Percentiles rank a stretch among this genome's conserved stretches.
Evolutionary conservation across 2,888 invertebrate genomes (phyloP).

Genomic region (Pterostichus madidus): DNA sequence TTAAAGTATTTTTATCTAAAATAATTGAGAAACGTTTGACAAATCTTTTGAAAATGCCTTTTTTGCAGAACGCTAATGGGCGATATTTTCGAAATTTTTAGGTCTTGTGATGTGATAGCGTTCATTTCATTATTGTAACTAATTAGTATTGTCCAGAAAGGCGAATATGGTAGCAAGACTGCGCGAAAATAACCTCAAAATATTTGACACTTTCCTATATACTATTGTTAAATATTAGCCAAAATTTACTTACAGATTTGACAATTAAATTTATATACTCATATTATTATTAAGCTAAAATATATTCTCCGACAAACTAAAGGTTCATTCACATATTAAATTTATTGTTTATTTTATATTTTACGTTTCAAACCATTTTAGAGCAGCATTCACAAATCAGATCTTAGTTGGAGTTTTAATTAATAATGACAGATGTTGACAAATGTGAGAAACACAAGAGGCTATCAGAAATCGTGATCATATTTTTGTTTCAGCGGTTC

Average conservation of each 20-base stretch:
- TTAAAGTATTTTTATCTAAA: neutral
- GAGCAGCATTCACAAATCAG: too few species aligned
- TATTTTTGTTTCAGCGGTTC: too few species aligned
- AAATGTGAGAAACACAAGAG: too few species aligned
- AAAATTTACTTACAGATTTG: neutral
- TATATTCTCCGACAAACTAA: too few species aligned
- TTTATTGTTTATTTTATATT: too few species aligned
- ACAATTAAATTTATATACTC: too few species aligned
- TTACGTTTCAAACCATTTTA: too few species aligned
- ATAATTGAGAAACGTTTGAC: neutral
- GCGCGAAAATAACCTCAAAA: constrained; percentile 15
- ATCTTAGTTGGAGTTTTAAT: too few species aligned
- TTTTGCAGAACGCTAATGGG: constrained; percentile 18
- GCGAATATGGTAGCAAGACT: neutral
- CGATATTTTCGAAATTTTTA: constrained; percentile 33
- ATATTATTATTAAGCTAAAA: too few species aligned
- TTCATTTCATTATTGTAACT: constrained; percentile 13
- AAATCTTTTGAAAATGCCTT: neutral
- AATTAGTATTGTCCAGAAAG: constrained; percentile 36
- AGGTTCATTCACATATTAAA: too few species aligned
- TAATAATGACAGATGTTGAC: too few species aligned
- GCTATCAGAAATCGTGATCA: too few species aligned
- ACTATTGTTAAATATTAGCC: constrained; percentile 16
- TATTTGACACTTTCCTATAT: constrained; percentile 11
- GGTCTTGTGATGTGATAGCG: constrained; percentile 51